Evolutionary conservation across 2,113 vertebrate species (phyloP), one percentile per base, ranked within the genome.

Genomic region (Mugil cephalus): DNA sequence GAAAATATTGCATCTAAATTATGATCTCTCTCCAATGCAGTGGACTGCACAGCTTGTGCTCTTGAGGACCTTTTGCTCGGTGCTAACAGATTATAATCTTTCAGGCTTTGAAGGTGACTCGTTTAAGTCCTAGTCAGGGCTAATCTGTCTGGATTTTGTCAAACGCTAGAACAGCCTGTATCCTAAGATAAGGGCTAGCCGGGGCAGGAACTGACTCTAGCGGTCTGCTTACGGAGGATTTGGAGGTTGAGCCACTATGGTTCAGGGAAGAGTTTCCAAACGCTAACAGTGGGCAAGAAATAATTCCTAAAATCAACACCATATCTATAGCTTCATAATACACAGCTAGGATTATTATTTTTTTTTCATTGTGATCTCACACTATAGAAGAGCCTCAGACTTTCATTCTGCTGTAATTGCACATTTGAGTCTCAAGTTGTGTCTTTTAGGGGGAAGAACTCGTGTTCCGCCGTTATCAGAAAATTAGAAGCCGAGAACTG

Each of bases 401-500:
- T 87, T 88, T 84, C 74, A 83, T 84, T 89, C 70, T 69, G 85
- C 75, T 88, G 84, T 89, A 90, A 92, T 89, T 91, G 87, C 84
- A 91, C 88, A 87, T 90, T 91, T 19, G 35, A 75, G 87, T 86
- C 90, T 88, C 60, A 74, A 88, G 90, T 89, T 82, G 69, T 90
- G 87, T 90, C 83, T 92, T 91, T 90, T 83, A 59, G 64, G 70
- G 52, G 52, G 76, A 30, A 63, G 76, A 88, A 86, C 82, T 90
- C 67, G 42, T 86, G 81, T 91, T 90, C 73, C 19, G 59, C 79
- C 61, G 87, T 93, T 94, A 94, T 94, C 93, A 94, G 92, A 94
- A 93, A 94, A 94, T 94, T 93, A 92, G 80, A 93, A 91, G 88
- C 83, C 55, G 82, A 88, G 85, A 90, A 91, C 80, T 89, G 90